Evolutionary conservation across 1,140 invertebrate genomes (phyloP), one percentile per base, ranked within the genome.

Genomic region (Calephelis nemesis): DNA sequence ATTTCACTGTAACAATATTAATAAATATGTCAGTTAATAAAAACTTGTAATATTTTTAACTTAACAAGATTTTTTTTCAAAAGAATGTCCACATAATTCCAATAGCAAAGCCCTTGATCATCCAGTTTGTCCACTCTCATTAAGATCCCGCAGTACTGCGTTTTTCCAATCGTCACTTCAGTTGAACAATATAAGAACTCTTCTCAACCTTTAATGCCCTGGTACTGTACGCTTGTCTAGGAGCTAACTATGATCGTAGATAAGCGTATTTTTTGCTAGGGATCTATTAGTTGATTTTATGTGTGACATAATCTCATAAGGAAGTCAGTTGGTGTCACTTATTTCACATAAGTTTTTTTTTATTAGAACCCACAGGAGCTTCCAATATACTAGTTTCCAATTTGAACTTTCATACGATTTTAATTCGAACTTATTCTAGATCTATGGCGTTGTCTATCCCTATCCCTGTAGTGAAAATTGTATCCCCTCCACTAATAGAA

Each of bases 71-170:
- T 50, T 49, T 54, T 70, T 65, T 12, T 42, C 52, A 66, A 63
- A 62, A 58, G 47, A 75, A 12, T 75, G 74, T 89, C 87, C 84
- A 78, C 47, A 74, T 40, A 67, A 77, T 66, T 54, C 78, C 47
- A 72, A 64, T 71, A 67, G 13, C 49, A 45, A 65, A 69, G 77
- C 78, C 82, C 80, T 85, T 78, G 74, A 68, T 66, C 73, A 81
- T 79, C 88, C 86, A 83, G 88, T 90, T 90, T 88, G 86, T 88
- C 88, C 84, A 88, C 83, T 88, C 86, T 90, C 86, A 88, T 90
- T 90, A 88, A 87, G 85, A 90, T 84, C 78, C 76, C 73, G 78
- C 84, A 82, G 76, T 82, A 77, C 74, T 81, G 78, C 80, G 80
- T 89, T 90, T 88, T 90, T 87, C 81, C 82, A 74, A 66, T 83